Evolutionary conservation across 2,888 invertebrate genomes (phyloP).

Genomic region (Lydus trimaculatus): DNA sequence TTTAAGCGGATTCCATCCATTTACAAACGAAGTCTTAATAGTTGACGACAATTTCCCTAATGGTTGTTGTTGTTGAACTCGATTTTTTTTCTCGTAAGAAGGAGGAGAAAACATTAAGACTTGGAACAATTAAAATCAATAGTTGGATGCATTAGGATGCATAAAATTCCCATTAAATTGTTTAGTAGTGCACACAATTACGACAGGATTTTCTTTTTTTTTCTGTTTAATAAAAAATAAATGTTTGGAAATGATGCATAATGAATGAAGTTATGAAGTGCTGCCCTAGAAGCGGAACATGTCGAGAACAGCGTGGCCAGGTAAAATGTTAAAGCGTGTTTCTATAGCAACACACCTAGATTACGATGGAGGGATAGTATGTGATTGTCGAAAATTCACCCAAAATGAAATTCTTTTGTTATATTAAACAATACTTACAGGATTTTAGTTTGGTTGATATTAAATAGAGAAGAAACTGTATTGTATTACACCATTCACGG

Average conservation of each 20-base stretch:
- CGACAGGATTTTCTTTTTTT: constrained; percentile 24
- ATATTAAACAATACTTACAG: constrained; percentile 38
- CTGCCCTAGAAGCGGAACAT: constrained; percentile 35
- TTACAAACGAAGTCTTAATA: neutral
- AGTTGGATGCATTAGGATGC: constrained; percentile 28
- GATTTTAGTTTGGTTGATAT: constrained; percentile 16
- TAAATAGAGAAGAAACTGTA: neutral
- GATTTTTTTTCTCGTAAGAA: no score
- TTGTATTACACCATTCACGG: no score
- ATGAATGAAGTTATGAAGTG: constrained; percentile 44
- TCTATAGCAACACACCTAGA: constrained; percentile 44
- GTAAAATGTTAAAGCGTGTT: constrained; percentile 50
- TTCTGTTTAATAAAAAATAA: constrained; percentile 26
- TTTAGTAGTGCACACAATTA: constrained; percentile 33
- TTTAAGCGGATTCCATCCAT: constrained; percentile 3
- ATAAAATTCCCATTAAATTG: constrained; percentile 29
- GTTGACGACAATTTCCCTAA: constrained; percentile 4
- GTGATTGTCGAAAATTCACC: neutral
- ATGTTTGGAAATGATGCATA: constrained; percentile 40
- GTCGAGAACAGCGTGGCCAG: constrained; percentile 45
- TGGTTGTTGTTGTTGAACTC: neutral
- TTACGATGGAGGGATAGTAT: constrained; percentile 33
- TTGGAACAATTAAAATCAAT: neutral
- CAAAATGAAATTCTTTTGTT: constrained; percentile 18
- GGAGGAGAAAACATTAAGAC: neutral